Evolutionary conservation across 30 jellyfish, hydroid and myxozoan genomes (phyloP), one percentile per base, ranked within the genome.

Genomic region (Rhopilema esculentum): DNA sequence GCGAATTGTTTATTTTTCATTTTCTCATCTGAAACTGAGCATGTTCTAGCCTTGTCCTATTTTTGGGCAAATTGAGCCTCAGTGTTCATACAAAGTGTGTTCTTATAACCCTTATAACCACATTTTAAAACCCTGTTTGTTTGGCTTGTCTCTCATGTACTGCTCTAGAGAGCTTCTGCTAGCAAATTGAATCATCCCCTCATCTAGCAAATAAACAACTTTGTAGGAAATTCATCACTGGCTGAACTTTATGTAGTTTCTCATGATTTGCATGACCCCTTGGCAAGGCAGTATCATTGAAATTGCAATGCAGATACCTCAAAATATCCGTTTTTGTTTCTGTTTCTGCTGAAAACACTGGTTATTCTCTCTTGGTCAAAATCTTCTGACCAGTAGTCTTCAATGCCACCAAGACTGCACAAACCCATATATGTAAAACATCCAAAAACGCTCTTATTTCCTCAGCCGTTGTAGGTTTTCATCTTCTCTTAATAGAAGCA

Each of bases 361-460:
- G 75, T 23, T 21, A 76, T 52, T 21, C 75, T 22, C 24, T 76
- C 87, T 76, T 76, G 74, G 64, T 75, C 87, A 18, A 76, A 51
- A 31, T 76, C 87, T 76, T 76, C 49, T n/a, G 87, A 76, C 87
- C 87, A 76, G 49, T 76, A 76, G 52, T 76, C 87, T 23, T 51
- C 53, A 31, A 76, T 16, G 29, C 49, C 75, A 19, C 61, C 27
- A 49, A 57, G 87, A 49, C 27, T 20, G 87, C 87, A 76, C 74
- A 76, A 27, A 22, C 75, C 87, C 87, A 76, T 76, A 27, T 69
- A 69, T 7, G 30, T 69, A 22, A 17, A 29, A 29, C 79, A 69
- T 24, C 79, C 79, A 69, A 69, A 69, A 69, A 63, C 8, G 79
- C 79, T 69, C 52, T 69, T 29, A 69, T 69, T 27, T 1, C 16